Percentiles rank a stretch among this genome's conserved stretches.
Evolutionary conservation across 1,140 invertebrate genomes (phyloP).

Genomic region (Neelides sp.): DNA sequence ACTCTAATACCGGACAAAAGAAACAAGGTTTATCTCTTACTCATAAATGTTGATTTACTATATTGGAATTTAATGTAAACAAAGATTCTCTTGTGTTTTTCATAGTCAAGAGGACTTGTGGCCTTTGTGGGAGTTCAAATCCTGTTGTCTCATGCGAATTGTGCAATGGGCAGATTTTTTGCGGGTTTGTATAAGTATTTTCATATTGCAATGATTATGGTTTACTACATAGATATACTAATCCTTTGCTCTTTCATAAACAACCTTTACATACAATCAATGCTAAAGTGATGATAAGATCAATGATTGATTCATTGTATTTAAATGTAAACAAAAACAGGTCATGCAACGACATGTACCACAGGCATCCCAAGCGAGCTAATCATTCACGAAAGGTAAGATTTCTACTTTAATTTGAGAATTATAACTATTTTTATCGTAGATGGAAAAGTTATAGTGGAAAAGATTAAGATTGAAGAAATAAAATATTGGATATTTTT

Average conservation of each 20-base stretch:
- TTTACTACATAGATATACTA: too few species aligned
- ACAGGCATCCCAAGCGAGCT: slow-evolving; percentile 75
- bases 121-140: slow-evolving; percentile 26
- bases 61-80: neutral
- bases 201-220: too few species aligned
- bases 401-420: neutral
- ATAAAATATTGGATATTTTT: neutral
- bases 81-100: neutral
- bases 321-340: too few species aligned
- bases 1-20: slow-evolving; percentile 16
- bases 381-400: slow-evolving; percentile 59
- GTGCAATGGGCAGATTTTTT: slow-evolving; percentile 35
- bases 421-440: neutral
- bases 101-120: slow-evolving; percentile 13
- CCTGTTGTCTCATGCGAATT: slow-evolving; percentile 33
- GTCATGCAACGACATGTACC: slow-evolving; percentile 88
- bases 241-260: too few species aligned
- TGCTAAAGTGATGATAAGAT: too few species aligned
- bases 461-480: neutral
- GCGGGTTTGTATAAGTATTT: too few species aligned
- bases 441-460: neutral
- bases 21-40: neutral
- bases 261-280: too few species aligned
- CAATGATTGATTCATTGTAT: too few species aligned
- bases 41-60: too few species aligned